Percentiles rank a stretch among this genome's conserved stretches.
Evolutionary conservation across 2,797 vertebrate genomes (phyloP).

Genomic region (Catamblyrhynchus diadema): DNA sequence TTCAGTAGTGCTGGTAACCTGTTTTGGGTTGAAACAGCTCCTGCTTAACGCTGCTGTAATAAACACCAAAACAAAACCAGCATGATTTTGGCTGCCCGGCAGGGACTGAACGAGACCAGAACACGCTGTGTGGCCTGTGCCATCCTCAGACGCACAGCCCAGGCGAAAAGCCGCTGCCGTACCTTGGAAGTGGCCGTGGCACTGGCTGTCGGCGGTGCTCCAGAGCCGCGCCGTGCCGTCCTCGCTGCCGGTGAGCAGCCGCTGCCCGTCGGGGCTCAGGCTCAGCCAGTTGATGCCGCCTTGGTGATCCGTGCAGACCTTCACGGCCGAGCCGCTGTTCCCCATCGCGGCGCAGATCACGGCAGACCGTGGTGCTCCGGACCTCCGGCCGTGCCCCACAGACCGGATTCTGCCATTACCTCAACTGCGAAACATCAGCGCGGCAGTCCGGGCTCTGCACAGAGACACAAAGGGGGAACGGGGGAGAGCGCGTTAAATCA

Average conservation of each 20-base stretch:
- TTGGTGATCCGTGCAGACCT: constrained; percentile 77
- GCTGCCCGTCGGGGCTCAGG: constrained; percentile 80
- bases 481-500: neutral
- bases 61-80: neutral
- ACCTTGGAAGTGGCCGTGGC: constrained; percentile 79
- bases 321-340: constrained; percentile 75
- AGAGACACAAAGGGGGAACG: neutral
- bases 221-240: constrained; percentile 81
- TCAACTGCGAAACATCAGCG: neutral
- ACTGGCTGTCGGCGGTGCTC: constrained; percentile 78
- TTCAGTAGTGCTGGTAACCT: neutral
- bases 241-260: constrained; percentile 81
- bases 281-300: constrained; percentile 85
- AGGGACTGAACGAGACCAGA: neutral
- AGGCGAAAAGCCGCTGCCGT: neutral
- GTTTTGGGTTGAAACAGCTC: neutral
- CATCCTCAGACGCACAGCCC: neutral
- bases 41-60: neutral
- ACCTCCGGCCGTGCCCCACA: neutral
- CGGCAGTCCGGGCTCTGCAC: neutral
- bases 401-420: neutral
- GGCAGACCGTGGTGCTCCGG: neutral
- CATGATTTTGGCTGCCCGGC: neutral
- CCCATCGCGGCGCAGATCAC: constrained; percentile 66
- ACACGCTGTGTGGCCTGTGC: neutral